Base-by-base conservation (phyloP, 2,113 vertebrate genomes). In the Seriola aureovittata region DNA sequence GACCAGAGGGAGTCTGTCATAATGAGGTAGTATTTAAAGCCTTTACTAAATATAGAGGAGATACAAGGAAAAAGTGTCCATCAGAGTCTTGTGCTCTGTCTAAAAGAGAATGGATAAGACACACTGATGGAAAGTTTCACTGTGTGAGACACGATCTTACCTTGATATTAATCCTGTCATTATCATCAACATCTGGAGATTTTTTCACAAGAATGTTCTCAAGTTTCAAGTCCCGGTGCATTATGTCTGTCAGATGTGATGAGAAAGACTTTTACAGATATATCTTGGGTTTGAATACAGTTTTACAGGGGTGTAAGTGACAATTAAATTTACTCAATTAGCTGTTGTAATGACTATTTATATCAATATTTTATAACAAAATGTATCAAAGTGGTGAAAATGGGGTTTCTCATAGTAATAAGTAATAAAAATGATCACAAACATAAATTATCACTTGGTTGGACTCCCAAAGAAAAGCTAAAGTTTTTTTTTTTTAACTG, bases 121-220 rank as follows among this genome's bases (percentile, higher is more conserved):
- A 48, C 23, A 5, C 10, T 46, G 38, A 83, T 32, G 13, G 25
- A 82, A 76, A 40, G 72, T 71, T 84, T 85, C 25, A 42, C 14
- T 38, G 42, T 83, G 60, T 75, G 40, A 58, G 42, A 60, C 60
- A 65, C 19, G 40, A 67, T 87, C 90, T 95, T 96, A 97, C 96
- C 96, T 97, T 97, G 93, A 97, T 97, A 85, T 96, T 96, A 91
- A 97, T 94, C 85, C 91, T 92, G 90, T 94, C 91, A 59, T 95
- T 93, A 85, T 92, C 90, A 75, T 92, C 93, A 86, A 91, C 82
- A 25, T 91, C 87, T 55, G 93, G 94, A 91, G 87, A 92, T 90
- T 95, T 96, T 95, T 97, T 97, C 93, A 97, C 94, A 80, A 97
- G 95, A 95, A 98, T 97, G 92, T 97, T 98, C 92, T 97, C 97